Evolutionary conservation across 2,797 vertebrate genomes (phyloP).

Genomic region (Lates japonicus): DNA sequence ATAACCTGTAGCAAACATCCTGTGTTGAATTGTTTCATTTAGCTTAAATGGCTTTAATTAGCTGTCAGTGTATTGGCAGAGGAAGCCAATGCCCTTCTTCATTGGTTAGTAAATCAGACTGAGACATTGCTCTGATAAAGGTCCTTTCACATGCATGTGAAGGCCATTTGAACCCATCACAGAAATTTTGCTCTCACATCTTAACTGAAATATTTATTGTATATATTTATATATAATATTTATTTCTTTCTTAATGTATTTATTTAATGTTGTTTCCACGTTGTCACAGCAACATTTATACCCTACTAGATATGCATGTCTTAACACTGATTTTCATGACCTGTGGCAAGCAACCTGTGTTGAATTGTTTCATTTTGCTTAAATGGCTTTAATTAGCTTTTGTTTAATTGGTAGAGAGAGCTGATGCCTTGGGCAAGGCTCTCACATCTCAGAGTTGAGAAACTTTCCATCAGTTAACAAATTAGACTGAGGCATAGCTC

Average conservation of each 20-base stretch:
- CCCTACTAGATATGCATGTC: constrained; percentile 41
- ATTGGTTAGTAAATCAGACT: constrained; percentile 57
- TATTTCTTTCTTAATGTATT: not conserved
- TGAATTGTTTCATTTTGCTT: constrained; percentile 81
- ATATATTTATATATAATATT: not conserved
- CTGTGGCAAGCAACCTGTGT: constrained; percentile 69
- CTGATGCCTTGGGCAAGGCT: constrained; percentile 71
- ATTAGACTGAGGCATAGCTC: constrained; percentile 55
- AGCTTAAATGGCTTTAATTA: constrained; percentile 81
- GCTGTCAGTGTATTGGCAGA: constrained; percentile 78
- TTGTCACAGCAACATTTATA: too few species aligned
- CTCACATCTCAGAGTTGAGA: constrained; percentile 49
- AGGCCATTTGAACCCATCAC: not conserved
- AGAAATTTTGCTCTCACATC: not conserved
- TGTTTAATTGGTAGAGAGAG: constrained; percentile 79
- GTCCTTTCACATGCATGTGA: constrained; percentile 18
- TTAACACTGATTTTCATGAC: constrained; percentile 66
- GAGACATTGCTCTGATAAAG: constrained; percentile 44
- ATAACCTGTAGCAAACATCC: constrained; percentile 69
- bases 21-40: constrained; percentile 80
- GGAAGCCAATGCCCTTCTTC: constrained; percentile 55
- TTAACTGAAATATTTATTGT: not conserved
- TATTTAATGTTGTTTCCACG: not conserved
- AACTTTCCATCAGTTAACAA: constrained; percentile 68
- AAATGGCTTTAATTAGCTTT: constrained; percentile 83